Conservation (phyloP, 2,888 invertebrate genomes). For the Drosophila atripex region DNA sequence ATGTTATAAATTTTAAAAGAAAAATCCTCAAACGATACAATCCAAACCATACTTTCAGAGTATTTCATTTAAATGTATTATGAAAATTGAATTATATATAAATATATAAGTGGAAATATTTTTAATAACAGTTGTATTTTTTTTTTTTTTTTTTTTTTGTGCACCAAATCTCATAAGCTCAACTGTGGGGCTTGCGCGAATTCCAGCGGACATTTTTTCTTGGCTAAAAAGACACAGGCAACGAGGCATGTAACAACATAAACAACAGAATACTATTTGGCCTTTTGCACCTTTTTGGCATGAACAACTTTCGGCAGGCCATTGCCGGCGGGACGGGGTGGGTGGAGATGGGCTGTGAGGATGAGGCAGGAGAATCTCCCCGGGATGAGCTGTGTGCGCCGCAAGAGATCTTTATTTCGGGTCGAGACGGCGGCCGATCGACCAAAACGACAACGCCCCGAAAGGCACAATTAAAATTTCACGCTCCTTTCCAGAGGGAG, state of each 20-base stretch:
- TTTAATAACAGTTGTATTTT: neutral
- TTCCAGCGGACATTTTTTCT: constrained; percentile 68
- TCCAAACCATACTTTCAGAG: too few relatives aligned
- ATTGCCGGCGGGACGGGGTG: constrained; percentile 8
- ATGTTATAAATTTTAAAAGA: too few relatives aligned
- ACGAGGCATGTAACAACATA: constrained; percentile 75
- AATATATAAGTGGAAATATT: neutral
- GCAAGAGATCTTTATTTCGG: constrained; percentile 74
- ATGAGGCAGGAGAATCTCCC: constrained; percentile 18
- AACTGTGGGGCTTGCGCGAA: constrained; percentile 48
- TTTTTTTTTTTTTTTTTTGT: too few relatives aligned
- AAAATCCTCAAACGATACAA: too few relatives aligned
- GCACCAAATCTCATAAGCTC: constrained; percentile 10
- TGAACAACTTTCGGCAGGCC: constrained; percentile 67
- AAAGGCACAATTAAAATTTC: constrained; percentile 79
- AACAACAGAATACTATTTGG: constrained; percentile 78
- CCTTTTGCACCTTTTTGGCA: constrained; percentile 79
- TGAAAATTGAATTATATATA: neutral
- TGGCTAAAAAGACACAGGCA: constrained; percentile 58
- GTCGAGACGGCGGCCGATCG: constrained; percentile 53
- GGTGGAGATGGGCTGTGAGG: neutral
- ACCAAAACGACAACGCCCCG: constrained; percentile 68
- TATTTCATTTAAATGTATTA: too few relatives aligned
- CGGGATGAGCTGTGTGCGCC: constrained; percentile 61
- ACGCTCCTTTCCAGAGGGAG: constrained; percentile 53